Conservation (phyloP, 1,140 invertebrate genomes). For the Lepidurus apus region DNA sequence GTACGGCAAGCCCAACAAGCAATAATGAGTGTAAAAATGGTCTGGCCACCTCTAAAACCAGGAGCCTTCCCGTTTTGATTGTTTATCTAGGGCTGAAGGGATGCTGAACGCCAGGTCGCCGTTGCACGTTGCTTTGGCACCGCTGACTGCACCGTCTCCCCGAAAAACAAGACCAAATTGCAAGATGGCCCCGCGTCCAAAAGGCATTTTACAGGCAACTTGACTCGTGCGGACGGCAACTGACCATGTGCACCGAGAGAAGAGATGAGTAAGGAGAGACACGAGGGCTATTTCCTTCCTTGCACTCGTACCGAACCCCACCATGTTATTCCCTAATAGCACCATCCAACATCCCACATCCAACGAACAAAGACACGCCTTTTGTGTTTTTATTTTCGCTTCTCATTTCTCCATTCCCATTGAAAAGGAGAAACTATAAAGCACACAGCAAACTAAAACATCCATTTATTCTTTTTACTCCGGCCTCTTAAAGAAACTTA, state of each 20-base stretch:
- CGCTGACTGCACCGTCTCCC: background rate
- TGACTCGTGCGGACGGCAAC: slow-evolving; percentile 20
- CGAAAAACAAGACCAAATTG: background rate
- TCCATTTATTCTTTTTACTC: too few relatives aligned
- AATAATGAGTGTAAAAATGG: slow-evolving; percentile 22
- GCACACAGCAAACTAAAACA: background rate
- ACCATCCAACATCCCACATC: background rate
- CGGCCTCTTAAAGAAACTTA: too few relatives aligned
- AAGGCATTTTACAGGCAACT: slow-evolving; percentile 14
- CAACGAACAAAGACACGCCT: background rate
- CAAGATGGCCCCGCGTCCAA: slow-evolving; percentile 1
- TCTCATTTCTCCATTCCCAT: background rate
- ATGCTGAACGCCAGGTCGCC: slow-evolving; percentile 17
- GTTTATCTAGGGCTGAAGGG: slow-evolving; percentile 14
- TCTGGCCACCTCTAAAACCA: slow-evolving; percentile 13
- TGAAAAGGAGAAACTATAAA: background rate
- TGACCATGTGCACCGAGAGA: slow-evolving; percentile 3
- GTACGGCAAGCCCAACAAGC: background rate
- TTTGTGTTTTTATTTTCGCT: background rate
- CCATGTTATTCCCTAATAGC: background rate
- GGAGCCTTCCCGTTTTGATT: background rate
- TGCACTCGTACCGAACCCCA: background rate
- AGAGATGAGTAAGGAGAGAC: background rate
- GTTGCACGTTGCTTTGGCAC: slow-evolving; percentile 2
- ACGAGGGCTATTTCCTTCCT: background rate